phyloP scores from a whole-genome alignment of 2,113 vertebrate genomes.

The Melanocharis versteri region DNA sequence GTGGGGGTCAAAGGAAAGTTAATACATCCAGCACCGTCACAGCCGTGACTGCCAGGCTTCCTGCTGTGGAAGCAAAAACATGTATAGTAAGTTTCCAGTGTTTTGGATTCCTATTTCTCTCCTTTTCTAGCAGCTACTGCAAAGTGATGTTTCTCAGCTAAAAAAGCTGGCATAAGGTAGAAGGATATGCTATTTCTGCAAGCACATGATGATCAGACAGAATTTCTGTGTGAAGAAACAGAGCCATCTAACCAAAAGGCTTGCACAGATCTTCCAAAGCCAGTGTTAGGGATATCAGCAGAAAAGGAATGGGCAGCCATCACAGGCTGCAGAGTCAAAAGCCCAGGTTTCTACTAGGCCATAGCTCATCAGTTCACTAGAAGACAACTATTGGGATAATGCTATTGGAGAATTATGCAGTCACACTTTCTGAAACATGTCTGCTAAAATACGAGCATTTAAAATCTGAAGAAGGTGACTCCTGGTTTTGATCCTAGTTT shows the following conservation, averaged over 20 bases:
- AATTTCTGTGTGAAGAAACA: not conserved
- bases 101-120: not conserved
- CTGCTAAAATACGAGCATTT: not conserved
- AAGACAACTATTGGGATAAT: not conserved
- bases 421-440: not conserved
- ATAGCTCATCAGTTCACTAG: not conserved
- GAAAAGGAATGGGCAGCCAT: not conserved
- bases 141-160: not conserved
- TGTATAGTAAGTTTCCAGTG: not conserved
- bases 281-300: not conserved
- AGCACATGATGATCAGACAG: not conserved
- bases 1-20: not conserved
- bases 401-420: not conserved
- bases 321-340: not conserved
- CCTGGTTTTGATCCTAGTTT: not conserved
- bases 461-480: not conserved
- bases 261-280: not conserved
- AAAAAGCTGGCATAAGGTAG: not conserved
- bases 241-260: not conserved
- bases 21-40: accelerated
- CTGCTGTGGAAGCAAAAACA: not conserved
- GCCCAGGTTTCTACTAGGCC: not conserved
- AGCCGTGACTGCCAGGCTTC: not conserved
- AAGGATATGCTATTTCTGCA: not conserved
- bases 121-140: not conserved